phyloP scores from a whole-genome alignment of 1,140 invertebrate genomes.

The Drosophila willistoni region DNA sequence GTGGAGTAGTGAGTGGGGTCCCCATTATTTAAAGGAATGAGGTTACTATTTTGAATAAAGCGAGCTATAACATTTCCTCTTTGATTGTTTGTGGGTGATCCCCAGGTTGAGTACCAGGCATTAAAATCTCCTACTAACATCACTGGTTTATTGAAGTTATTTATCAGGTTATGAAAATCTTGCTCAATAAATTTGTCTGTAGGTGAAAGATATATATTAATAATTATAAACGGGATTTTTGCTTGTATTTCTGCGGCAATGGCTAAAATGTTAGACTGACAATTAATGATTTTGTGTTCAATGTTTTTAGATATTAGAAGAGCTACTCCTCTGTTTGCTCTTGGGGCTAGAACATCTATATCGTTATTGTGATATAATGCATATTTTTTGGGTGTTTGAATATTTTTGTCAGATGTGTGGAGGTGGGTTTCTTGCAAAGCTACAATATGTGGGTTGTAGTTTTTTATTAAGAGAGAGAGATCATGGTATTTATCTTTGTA shows the following conservation, averaged over 20 bases:
- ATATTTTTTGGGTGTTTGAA: no score
- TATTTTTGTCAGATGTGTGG: not conserved
- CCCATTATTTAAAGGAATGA: constrained; percentile 18
- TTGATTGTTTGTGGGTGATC: constrained; percentile 13
- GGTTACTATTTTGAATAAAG: constrained; percentile 6
- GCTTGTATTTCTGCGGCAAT: constrained; percentile 16
- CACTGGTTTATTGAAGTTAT: constrained; percentile 9
- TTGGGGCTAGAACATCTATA: no score
- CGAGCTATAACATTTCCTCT: not conserved
- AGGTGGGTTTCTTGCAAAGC: constrained; percentile 5
- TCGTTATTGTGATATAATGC: no score
- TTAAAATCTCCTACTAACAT: constrained; percentile 20
- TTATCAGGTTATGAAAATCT: constrained; percentile 2
- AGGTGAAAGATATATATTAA: constrained; percentile 19
- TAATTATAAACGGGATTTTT: constrained; percentile 6
- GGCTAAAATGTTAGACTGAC: not conserved
- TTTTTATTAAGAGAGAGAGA: constrained; percentile 19
- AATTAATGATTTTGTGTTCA: constrained; percentile 17
- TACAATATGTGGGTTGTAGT: constrained; percentile 5
- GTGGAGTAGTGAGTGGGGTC: constrained; percentile 16
- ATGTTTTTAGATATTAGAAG: constrained; percentile 9
- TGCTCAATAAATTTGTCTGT: constrained; percentile 10
- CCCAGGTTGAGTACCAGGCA: constrained; percentile 22
- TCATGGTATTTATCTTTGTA: constrained; percentile 16
- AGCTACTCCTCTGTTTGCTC: no score